Conservation (phyloP, 2,888 invertebrate species). For the Perithous albicinctus region DNA sequence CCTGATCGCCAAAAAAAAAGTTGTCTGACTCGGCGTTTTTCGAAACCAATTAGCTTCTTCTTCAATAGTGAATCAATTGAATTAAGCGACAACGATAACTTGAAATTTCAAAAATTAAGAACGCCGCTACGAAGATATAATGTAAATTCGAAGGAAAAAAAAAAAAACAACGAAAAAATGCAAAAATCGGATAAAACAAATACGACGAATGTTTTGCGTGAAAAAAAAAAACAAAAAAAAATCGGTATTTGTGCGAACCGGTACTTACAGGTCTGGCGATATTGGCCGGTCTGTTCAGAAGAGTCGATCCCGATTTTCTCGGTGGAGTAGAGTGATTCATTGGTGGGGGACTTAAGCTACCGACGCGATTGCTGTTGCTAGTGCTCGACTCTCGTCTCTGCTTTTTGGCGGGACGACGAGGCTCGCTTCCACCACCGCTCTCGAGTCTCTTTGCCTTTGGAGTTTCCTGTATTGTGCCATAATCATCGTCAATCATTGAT, state of each 20-base stretch:
- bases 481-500: neutral
- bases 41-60: neutral
- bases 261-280: constrained; percentile 89
- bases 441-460: constrained; percentile 82
- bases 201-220: neutral
- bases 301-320: constrained; percentile 85
- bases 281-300: constrained; percentile 89
- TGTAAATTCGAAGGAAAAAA: neutral
- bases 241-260: constrained; percentile 22
- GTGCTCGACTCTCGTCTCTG: constrained; percentile 84
- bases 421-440: constrained; percentile 74
- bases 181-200: neutral
- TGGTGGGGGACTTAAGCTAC: constrained; percentile 84
- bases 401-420: constrained; percentile 81
- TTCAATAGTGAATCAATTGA: neutral
- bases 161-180: too few relatives aligned
- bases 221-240: too few relatives aligned
- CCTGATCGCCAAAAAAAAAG: constrained; percentile 11
- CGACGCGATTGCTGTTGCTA: constrained; percentile 85
- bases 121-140: neutral
- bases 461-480: constrained; percentile 78
- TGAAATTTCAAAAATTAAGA: neutral
- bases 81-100: neutral
- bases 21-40: constrained; percentile 12
- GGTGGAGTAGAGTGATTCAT: constrained; percentile 86